These are phyloP conservation scores for Prorops nasuta DNA, from an alignment of 1,140 invertebrate species.

Conservation along the genomic window DNA sequence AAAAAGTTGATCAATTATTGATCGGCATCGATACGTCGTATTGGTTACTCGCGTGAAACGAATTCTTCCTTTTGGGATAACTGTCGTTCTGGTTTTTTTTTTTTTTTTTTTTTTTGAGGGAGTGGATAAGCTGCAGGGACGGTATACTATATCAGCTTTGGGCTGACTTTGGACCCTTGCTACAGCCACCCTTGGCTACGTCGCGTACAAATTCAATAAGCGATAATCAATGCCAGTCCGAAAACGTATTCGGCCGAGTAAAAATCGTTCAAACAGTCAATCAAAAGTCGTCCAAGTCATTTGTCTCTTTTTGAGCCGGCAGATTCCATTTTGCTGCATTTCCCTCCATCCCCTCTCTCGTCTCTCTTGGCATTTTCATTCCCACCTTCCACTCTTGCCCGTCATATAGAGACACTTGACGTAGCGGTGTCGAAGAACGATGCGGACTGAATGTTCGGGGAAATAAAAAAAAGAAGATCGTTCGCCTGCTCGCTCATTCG, in stretches of 20 bases:
- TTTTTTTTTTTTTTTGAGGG: too few species aligned
- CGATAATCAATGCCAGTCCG: conserved; percentile 53
- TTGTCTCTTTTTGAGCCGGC: not conserved
- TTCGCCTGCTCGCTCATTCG: too few species aligned
- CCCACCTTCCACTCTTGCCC: not conserved
- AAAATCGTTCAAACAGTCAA: conserved; percentile 57
- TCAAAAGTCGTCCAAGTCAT: conserved; percentile 37
- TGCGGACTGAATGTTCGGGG: not conserved
- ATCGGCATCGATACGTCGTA: too few species aligned
- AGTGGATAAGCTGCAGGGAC: too few species aligned
- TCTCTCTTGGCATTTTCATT: conserved; percentile 11
- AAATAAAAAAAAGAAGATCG: conserved; percentile 16
- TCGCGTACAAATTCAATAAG: conserved; percentile 51
- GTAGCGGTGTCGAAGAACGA: conserved; percentile 23
- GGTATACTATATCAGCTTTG: too few species aligned
- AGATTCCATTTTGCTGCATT: conserved; percentile 2
- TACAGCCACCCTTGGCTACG: conserved; percentile 26
- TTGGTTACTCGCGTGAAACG: too few species aligned
- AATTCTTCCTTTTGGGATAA: too few species aligned
- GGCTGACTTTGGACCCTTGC: conserved; percentile 32
- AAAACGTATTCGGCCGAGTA: conserved; percentile 41
- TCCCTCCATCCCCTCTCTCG: not conserved
- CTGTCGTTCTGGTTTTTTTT: too few species aligned
- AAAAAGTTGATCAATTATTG: too few species aligned
- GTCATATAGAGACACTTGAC: conserved; percentile 11